Evolutionary conservation across 2,797 vertebrate species (phyloP).

Genomic region (Acomys russatus): DNA sequence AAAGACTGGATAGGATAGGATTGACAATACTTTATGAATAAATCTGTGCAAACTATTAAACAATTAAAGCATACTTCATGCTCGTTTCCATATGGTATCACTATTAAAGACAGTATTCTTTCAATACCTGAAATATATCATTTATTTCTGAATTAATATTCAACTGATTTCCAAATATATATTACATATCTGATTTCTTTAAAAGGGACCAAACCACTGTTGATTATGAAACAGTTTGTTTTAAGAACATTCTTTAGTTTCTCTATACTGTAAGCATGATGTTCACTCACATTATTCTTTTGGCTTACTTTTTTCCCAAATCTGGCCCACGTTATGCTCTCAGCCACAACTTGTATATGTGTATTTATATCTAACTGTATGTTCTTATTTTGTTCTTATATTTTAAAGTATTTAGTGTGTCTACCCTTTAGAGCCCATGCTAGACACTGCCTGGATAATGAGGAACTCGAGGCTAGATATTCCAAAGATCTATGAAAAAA

Average conservation of each 20-base stretch:
- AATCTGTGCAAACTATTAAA: background rate
- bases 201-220: background rate
- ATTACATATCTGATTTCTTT: background rate
- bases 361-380: background rate
- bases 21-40: background rate
- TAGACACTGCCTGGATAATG: background rate
- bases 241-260: background rate
- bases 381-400: background rate
- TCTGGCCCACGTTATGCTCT: background rate
- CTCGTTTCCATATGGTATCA: background rate
- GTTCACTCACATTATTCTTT: background rate
- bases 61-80: background rate
- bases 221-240: background rate
- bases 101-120: background rate
- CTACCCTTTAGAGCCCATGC: background rate
- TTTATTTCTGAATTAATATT: constrained; percentile 13
- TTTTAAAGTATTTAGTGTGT: background rate
- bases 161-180: background rate
- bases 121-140: background rate
- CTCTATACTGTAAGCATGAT: accelerated
- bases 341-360: background rate
- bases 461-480: background rate
- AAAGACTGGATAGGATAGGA: background rate
- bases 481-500: background rate
- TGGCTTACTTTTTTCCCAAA: background rate